Evolutionary conservation across 1,140 invertebrate genomes (phyloP).

Genomic region (Cydia splendana): DNA sequence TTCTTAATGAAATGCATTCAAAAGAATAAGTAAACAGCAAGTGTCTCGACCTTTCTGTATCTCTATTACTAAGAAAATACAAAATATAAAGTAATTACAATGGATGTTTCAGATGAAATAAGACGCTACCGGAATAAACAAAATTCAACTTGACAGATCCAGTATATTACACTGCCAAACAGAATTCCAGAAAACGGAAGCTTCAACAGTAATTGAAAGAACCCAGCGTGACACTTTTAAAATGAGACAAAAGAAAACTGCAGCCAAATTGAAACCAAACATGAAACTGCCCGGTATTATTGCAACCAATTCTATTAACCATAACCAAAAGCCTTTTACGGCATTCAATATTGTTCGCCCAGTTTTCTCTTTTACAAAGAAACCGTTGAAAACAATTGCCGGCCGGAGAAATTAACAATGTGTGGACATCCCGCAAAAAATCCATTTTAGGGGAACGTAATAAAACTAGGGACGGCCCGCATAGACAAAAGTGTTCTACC

Average conservation of each 20-base stretch:
- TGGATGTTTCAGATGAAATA: not conserved
- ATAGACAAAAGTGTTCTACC: slow-evolving; percentile 62
- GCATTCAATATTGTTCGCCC: slow-evolving; percentile 43
- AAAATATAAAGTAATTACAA: not conserved
- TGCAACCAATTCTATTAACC: slow-evolving; percentile 58
- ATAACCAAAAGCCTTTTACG: slow-evolving; percentile 55
- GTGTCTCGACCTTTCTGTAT: not conserved
- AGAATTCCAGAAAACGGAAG: slow-evolving; percentile 52
- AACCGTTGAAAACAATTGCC: slow-evolving; percentile 39
- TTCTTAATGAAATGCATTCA: too few species aligned
- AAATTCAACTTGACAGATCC: not conserved
- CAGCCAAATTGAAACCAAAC: slow-evolving; percentile 57
- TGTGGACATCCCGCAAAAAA: slow-evolving; percentile 40
- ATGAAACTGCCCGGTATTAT: slow-evolving; percentile 45
- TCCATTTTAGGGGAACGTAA: slow-evolving; percentile 47
- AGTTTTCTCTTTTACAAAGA: slow-evolving; percentile 38
- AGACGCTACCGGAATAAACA: not conserved
- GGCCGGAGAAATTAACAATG: slow-evolving; percentile 46
- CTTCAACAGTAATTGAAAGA: slow-evolving; percentile 47
- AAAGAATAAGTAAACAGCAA: not conserved
- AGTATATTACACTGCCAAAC: not conserved
- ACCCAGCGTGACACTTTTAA: slow-evolving; percentile 50
- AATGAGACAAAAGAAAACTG: slow-evolving; percentile 54
- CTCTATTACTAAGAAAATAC: not conserved
- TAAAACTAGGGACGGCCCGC: slow-evolving; percentile 52